Conservation (phyloP, 2,797 vertebrate species). For the Eidolon dupreanum region DNA sequence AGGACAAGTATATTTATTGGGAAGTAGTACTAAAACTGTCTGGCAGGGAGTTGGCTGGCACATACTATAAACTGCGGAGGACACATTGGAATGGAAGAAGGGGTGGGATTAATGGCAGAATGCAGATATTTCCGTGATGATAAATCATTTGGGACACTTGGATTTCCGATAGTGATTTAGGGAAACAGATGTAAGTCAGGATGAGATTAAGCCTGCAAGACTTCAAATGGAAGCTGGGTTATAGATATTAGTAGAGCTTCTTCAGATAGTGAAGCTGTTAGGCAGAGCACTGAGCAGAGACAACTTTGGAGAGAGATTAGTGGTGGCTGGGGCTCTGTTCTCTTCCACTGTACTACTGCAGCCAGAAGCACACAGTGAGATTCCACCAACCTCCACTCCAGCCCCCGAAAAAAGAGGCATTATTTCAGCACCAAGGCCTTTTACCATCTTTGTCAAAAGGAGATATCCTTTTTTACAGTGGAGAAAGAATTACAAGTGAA, state of each 20-base stretch:
- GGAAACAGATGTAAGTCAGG: not conserved
- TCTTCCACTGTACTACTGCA: not conserved
- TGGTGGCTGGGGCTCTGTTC: not conserved
- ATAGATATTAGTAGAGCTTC: not conserved
- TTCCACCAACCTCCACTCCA: not conserved
- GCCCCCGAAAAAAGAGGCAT: not conserved
- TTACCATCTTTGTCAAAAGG: not conserved
- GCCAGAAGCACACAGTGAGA: not conserved
- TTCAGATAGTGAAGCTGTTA: not conserved
- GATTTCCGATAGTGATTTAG: not conserved
- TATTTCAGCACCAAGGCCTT: not conserved
- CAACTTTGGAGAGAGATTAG: not conserved
- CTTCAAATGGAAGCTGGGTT: not conserved
- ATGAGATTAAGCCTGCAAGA: not conserved
- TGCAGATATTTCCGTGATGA: not conserved
- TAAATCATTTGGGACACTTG: not conserved
- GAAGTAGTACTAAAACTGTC: not conserved
- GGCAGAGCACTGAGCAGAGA: not conserved
- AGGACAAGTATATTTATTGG: not conserved
- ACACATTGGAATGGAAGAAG: not conserved
- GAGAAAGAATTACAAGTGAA: not conserved
- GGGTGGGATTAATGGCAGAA: not conserved
- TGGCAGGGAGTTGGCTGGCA: not conserved
- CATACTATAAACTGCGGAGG: not conserved
- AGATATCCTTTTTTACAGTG: not conserved